Evolutionary conservation across 2,888 invertebrate species (phyloP), one percentile per base, ranked within the genome.

Genomic region (Malthinus flaveolus): DNA sequence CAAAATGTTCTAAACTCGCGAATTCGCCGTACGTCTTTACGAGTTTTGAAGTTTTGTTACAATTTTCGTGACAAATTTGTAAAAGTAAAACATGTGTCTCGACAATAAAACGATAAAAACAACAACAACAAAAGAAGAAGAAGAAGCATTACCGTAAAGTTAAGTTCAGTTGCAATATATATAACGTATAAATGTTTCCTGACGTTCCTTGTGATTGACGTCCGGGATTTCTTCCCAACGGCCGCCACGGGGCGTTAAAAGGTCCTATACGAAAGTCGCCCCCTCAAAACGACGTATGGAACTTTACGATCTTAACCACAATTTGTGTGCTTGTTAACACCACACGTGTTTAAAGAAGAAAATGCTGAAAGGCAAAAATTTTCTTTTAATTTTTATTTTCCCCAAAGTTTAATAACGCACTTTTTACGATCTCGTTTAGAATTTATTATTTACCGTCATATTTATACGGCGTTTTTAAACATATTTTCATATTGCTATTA

Each of bases 61-160:
- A 47, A 53, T 36, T 53, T 42, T 37, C 53, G 36, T 11, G 37
- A 53, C 47, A 47, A 53, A 53, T 47, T 46, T 53, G 32, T 46
- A 45, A 53, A 45, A 33, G 11, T 13, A 23, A 53, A 53, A 62
- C 67, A 66, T 58, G 56, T 66, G 67, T 65, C 50, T 52, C 45
- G 32, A 48, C 63, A 66, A 66, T 66, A 66, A 66, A 66, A 66
- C 66, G 63, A 64, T 64, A 63, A 66, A 63, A 67, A 66, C 64
- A 67, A 66, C 65, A 67, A 67, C 63, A 65, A 61, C 67, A 67
- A 23, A 2, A 23, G 5, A 23, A 23, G 23, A 23, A 23, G 23
- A 23, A 23, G 23, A 23, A 66, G 62, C 66, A 65, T 66, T 65
- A 67, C 55, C 61, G 60, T 53, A 52, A 58, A 63, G 63, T 61